Conservation (phyloP, 2,797 vertebrate species). For the Darevskia mixta region DNA sequence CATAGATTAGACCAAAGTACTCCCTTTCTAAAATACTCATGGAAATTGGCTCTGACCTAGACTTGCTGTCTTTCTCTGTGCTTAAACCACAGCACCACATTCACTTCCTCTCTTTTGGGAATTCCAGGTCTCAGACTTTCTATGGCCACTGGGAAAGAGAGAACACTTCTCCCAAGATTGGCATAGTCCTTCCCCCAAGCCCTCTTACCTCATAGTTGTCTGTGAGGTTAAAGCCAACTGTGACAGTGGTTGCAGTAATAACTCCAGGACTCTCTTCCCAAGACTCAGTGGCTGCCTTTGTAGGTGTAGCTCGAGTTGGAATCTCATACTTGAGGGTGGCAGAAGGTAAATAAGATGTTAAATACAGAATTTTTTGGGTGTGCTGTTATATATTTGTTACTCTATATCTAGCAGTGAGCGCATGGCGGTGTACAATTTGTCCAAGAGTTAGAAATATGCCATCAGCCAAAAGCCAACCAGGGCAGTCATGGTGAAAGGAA, state of each 20-base stretch:
- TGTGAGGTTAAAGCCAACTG: constrained; percentile 21
- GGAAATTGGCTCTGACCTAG: not conserved
- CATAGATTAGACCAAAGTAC: no score
- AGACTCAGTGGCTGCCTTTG: not conserved
- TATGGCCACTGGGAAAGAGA: no score
- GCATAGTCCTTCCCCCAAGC: not conserved
- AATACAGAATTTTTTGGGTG: not conserved
- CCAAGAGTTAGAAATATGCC: constrained; percentile 17
- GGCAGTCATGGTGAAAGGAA: not conserved
- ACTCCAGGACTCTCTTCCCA: constrained; percentile 15
- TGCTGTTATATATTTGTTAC: not conserved
- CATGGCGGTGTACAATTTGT: not conserved
- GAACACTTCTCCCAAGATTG: not conserved
- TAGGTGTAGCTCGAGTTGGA: not conserved
- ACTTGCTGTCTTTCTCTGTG: not conserved
- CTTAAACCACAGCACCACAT: not conserved
- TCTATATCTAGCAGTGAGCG: not conserved
- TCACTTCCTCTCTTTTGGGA: not conserved
- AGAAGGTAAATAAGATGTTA: constrained; percentile 11
- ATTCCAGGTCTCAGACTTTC: not conserved
- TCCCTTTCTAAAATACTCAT: not conserved
- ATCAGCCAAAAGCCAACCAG: constrained; percentile 19
- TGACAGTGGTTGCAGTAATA: not conserved
- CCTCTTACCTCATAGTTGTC: constrained; percentile 31
- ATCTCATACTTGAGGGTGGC: constrained; percentile 23